These are phyloP conservation scores for Lissonota sp. DNA, from an alignment of 2,888 invertebrate species.

Conservation along the genomic window DNA sequence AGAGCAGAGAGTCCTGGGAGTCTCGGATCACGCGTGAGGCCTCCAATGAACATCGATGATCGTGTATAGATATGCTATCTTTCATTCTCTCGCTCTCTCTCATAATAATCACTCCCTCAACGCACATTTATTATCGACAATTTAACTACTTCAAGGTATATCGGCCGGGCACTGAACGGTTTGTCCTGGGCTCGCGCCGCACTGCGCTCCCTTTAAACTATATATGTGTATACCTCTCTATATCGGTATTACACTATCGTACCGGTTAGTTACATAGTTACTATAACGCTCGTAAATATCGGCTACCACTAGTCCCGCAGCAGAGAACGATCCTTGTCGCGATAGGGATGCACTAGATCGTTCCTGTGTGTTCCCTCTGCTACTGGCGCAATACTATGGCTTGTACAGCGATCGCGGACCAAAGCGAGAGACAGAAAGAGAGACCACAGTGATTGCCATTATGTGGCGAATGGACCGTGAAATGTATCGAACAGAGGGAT, in stretches of 20 bases:
- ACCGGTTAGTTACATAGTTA: constrained; percentile 25
- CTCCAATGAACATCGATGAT: constrained; percentile 42
- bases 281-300: constrained; percentile 71
- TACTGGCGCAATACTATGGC: constrained; percentile 38
- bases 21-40: constrained; percentile 48
- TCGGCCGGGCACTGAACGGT: constrained; percentile 67
- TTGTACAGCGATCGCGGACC: constrained; percentile 50
- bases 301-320: constrained; percentile 65
- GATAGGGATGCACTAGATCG: constrained; percentile 82
- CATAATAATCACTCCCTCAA: constrained; percentile 69
- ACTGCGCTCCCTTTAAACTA: constrained; percentile 48
- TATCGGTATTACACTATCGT: constrained; percentile 18
- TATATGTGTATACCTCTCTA: constrained; percentile 67
- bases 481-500: constrained; percentile 31
- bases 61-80: constrained; percentile 8
- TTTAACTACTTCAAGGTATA: constrained; percentile 79
- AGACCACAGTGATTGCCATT: constrained; percentile 51
- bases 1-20: constrained; percentile 37
- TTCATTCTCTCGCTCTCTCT: constrained; percentile 16
- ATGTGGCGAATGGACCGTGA: constrained; percentile 36
- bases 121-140: constrained; percentile 80
- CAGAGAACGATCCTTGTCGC: constrained; percentile 79
- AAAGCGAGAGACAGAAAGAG: constrained; percentile 56
- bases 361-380: constrained; percentile 69
- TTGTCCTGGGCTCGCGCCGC: constrained; percentile 35